phyloP scores from a whole-genome alignment of 1,140 invertebrate species.

The Oryctes rhinoceros region DNA sequence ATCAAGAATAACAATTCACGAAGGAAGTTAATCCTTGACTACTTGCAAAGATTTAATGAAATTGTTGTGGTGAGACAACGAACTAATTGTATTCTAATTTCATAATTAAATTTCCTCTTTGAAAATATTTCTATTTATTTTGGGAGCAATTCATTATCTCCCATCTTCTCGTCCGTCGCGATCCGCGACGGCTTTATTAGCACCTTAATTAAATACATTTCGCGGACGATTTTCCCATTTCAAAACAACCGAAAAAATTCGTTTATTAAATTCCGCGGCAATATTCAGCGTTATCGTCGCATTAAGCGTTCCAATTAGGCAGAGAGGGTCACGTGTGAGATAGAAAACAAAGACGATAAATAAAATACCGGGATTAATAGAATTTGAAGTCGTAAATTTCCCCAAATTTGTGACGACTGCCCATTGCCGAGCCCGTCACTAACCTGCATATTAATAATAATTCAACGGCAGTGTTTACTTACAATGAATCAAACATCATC shows the following conservation, averaged over 20 bases:
- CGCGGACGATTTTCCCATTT: neutral
- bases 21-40: too few species aligned
- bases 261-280: neutral
- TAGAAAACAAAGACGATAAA: neutral
- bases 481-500: neutral
- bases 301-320: too few species aligned
- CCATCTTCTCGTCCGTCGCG: neutral
- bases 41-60: too few species aligned
- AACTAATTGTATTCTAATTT: too few species aligned
- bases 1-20: too few species aligned
- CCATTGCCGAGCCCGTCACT: neutral
- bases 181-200: neutral
- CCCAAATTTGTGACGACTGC: neutral
- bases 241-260: neutral
- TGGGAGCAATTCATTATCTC: neutral
- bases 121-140: neutral
- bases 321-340: neutral
- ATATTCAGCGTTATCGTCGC: too few species aligned
- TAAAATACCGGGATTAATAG: neutral
- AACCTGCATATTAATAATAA: slow-evolving; percentile 1
- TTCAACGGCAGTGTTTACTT: neutral
- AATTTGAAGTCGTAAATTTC: neutral
- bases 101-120: too few species aligned
- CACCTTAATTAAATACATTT: neutral
- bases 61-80: too few species aligned